Base-by-base conservation (phyloP, 2,113 vertebrate genomes). In the Petaurus breviceps region DNA sequence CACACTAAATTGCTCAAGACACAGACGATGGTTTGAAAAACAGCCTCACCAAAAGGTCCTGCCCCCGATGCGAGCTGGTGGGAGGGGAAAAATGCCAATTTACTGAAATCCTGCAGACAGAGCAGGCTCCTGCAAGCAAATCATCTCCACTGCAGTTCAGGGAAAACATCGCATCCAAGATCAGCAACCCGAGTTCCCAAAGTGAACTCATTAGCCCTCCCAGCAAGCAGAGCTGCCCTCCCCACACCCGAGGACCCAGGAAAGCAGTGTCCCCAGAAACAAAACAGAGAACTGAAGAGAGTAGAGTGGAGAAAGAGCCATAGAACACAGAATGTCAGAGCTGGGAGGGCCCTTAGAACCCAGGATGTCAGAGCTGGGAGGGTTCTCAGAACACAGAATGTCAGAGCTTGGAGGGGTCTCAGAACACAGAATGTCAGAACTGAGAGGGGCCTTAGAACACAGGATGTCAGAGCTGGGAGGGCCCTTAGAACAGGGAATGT, bases 1-100 rank as follows among this genome's bases (percentile, higher is more conserved):
- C 50, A 93, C 68, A 55, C 25, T 2, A 55, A 92, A 49, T 90
- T 51, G 51, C 19, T 92, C 23, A 61, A 51, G 93, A 91, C 91
- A 93, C 91, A 92, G 89, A 94, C 52, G 24, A 24, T 51, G 54
- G 84, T 92, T 92, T 43, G 43, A 94, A 61, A 91, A 90, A 90
- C 0, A 84, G 5, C n/a, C 53, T 61, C 25, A 50, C 23, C 12
- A 50, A 46, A 94, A 91, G 77, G 8, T 43, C 77, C 77, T 11
- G 25, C 90, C 68, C 52, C 92, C 51, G 57, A 57, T 94, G 91
- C 22, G 49, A 92, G 54, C 6, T 2, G 55, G 12, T 3, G 8
- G 26, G 53, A 91, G 51, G 51, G 51, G 31, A 51, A 47, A n/a
- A 9, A 84, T 43, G 68, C 46, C 46, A 9, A 19, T n/a, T 50